Percentiles rank a stretch among this genome's conserved stretches.
Conservation (phyloP, 2,113 vertebrate species). For the Lampris megalopsis region DNA sequence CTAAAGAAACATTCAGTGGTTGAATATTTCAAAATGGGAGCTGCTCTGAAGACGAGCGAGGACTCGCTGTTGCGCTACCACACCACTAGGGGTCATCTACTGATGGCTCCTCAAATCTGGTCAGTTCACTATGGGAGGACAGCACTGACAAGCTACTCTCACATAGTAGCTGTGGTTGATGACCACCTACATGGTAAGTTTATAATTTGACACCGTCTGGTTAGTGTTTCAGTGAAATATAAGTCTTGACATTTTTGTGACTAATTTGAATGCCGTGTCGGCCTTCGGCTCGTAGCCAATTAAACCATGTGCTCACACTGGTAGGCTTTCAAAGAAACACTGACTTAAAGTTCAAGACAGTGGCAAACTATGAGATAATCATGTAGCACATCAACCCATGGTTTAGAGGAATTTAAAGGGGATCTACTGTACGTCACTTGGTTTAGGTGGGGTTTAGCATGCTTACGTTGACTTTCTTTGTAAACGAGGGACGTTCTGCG, state of each 20-base stretch:
- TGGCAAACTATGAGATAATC: slow-evolving; percentile 51
- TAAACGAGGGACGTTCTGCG: slow-evolving; percentile 80
- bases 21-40: slow-evolving; percentile 10
- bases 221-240: slow-evolving; percentile 1
- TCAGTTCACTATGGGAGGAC: slow-evolving; percentile 45
- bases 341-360: slow-evolving; percentile 10
- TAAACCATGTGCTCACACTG: too few relatives aligned
- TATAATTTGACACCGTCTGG: slow-evolving; percentile 58
- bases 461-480: slow-evolving; percentile 87
- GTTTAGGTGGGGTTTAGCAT: slow-evolving; percentile 57
- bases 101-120: slow-evolving; percentile 36
- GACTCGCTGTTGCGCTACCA: slow-evolving; percentile 55
- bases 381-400: slow-evolving; percentile 30
- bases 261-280: too few relatives aligned
- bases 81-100: slow-evolving; percentile 50
- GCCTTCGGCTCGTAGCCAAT: too few relatives aligned
- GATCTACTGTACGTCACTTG: slow-evolving; percentile 32
- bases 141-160: background rate
- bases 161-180: slow-evolving; percentile 1
- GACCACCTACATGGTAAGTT: slow-evolving; percentile 37
- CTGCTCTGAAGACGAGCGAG: too few relatives aligned
- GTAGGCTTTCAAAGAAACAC: too few relatives aligned
- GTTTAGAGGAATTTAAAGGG: slow-evolving; percentile 33
- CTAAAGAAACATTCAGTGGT: slow-evolving; percentile 25
- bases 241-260: background rate